phyloP scores from a whole-genome alignment of 2,888 invertebrate genomes.

The Brachypalpus laphriformis region DNA sequence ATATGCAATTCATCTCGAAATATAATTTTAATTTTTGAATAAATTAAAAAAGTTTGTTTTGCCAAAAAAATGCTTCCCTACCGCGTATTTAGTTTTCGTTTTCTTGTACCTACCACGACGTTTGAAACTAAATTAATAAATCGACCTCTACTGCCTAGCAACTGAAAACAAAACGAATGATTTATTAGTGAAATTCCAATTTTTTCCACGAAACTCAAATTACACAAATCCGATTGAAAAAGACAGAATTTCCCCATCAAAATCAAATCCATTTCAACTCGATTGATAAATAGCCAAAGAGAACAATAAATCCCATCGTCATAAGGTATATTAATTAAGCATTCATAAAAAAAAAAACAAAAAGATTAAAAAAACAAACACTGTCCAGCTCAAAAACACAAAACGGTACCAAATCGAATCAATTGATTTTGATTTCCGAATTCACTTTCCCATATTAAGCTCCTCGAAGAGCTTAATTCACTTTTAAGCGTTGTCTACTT shows the following conservation, averaged over 20 bases:
- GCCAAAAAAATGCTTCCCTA: no score
- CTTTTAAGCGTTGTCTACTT: neutral
- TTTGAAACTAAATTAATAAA: neutral
- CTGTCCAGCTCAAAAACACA: neutral
- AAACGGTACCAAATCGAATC: neutral
- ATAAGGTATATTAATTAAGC: neutral
- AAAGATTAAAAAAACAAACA: neutral
- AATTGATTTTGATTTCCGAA: neutral
- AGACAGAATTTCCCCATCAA: neutral
- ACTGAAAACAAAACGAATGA: neutral
- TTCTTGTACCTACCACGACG: neutral
- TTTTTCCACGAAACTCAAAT: neutral
- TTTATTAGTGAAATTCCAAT: neutral
- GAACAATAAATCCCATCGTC: neutral
- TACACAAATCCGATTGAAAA: neutral
- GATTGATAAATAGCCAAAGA: conserved; percentile 12
- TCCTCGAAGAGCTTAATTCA: neutral
- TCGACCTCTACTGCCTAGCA: neutral
- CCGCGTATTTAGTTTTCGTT: no score
- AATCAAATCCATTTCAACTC: neutral
- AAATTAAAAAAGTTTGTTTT: no score
- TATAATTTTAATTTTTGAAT: no score
- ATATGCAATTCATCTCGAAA: no score
- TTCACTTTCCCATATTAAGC: conserved; percentile 16
- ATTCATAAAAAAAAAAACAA: neutral